Conservation (phyloP, 2,113 vertebrate genomes). For the Morone chrysops region DNA sequence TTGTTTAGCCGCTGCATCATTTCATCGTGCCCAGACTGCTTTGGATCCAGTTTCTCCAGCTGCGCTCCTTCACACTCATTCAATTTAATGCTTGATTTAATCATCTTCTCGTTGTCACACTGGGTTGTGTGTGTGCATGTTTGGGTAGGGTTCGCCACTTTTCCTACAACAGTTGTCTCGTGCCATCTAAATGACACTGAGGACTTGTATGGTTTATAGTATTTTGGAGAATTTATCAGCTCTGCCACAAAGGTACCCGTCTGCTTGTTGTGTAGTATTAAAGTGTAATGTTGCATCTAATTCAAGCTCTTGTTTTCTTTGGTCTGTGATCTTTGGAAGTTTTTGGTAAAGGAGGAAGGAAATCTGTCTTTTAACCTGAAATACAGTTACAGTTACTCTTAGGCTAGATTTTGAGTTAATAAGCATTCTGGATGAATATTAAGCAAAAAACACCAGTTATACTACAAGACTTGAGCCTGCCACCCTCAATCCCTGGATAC, state of each 20-base stretch:
- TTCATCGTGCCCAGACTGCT: constrained; percentile 50
- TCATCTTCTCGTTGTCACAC: constrained; percentile 52
- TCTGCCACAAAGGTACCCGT: neutral
- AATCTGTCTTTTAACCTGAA: neutral
- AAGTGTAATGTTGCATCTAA: neutral
- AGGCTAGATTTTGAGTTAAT: neutral
- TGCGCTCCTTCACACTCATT: constrained; percentile 67
- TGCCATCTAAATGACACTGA: constrained; percentile 22
- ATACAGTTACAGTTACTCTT: neutral
- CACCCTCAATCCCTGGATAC: neutral
- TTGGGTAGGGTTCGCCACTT: constrained; percentile 13
- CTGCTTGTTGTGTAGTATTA: neutral
- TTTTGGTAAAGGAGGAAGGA: neutral
- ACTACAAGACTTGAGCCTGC: neutral
- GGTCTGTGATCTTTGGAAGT: neutral
- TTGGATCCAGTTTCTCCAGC: constrained; percentile 73
- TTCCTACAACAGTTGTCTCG: constrained; percentile 46
- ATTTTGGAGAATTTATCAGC: neutral
- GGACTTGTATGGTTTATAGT: neutral
- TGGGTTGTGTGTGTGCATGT: constrained; percentile 23
- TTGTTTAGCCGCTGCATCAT: constrained; percentile 70
- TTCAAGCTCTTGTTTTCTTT: neutral
- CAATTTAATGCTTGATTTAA: constrained; percentile 74
- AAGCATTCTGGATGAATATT: neutral
- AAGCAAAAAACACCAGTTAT: neutral